phyloP scores from a whole-genome alignment of 2,113 vertebrate genomes.

The Tetrao urogallus region DNA sequence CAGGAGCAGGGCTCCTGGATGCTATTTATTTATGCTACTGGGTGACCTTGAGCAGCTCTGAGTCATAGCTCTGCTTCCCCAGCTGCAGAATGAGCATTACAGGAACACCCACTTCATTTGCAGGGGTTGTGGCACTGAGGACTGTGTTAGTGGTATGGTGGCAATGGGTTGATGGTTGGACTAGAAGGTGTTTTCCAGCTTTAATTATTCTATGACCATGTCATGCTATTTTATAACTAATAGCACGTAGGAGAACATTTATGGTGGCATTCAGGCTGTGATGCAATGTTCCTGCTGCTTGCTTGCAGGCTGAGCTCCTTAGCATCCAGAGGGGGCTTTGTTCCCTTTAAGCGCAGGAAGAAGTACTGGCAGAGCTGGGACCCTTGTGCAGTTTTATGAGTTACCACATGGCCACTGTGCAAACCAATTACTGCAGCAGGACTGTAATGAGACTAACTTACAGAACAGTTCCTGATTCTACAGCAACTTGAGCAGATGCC shows the following conservation, averaged over 20 bases:
- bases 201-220: not conserved
- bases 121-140: not conserved
- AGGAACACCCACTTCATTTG: not conserved
- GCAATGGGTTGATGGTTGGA: too few species aligned
- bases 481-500: constrained; percentile 47
- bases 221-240: not conserved
- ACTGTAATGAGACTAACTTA: constrained; percentile 54
- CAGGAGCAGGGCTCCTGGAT: not conserved
- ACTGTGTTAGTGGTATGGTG: too few species aligned
- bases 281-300: not conserved
- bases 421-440: constrained; percentile 52
- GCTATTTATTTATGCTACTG: constrained; percentile 30
- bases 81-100: not conserved
- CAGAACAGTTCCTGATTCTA: constrained; percentile 57
- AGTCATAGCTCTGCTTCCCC: constrained; percentile 23
- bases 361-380: constrained; percentile 23
- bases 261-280: not conserved
- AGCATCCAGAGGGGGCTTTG: constrained; percentile 16
- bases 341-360: not conserved
- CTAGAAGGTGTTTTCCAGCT: too few species aligned
- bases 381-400: constrained; percentile 48
- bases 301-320: fast-evolving
- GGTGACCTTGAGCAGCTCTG: constrained; percentile 47
- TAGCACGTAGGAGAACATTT: not conserved
- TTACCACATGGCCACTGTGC: constrained; percentile 49